Conservation (phyloP, 2,797 vertebrate genomes). For the Micrastur ruficollis region DNA sequence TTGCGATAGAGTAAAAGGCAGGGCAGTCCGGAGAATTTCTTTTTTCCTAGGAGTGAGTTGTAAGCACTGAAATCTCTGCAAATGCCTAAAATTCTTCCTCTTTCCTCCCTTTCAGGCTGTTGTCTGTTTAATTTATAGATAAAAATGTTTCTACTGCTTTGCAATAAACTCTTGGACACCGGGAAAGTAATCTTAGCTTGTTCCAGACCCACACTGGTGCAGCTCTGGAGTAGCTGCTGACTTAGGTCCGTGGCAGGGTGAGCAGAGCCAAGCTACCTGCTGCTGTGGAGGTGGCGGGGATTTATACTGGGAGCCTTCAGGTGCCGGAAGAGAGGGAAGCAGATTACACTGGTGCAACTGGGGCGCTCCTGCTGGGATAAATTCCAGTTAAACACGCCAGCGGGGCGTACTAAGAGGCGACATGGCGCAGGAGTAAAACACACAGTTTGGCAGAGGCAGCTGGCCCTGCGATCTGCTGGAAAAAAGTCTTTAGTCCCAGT, state of each 20-base stretch:
- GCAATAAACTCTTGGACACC: neutral
- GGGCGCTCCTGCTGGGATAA: neutral
- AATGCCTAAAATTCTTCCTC: neutral
- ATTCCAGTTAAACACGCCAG: neutral
- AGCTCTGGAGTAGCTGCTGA: neutral
- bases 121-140: neutral
- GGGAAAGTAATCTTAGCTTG: neutral
- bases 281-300: neutral
- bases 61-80: neutral
- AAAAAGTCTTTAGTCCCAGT: neutral
- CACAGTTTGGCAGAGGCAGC: neutral
- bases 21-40: neutral
- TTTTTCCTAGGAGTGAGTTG: neutral
- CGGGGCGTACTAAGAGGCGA: fast-evolving
- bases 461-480: neutral
- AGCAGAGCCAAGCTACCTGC: neutral
- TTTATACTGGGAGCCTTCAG: neutral
- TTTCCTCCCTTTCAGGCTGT: neutral
- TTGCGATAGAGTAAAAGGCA: neutral
- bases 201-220: neutral
- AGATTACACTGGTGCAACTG: neutral
- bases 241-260: fast-evolving
- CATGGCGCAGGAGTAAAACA: neutral
- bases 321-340: neutral
- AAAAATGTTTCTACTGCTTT: neutral